Percentiles rank a stretch among this genome's conserved stretches.
phyloP scores from a whole-genome alignment of 2,888 invertebrate species.

The Achlya flavicornis region DNA sequence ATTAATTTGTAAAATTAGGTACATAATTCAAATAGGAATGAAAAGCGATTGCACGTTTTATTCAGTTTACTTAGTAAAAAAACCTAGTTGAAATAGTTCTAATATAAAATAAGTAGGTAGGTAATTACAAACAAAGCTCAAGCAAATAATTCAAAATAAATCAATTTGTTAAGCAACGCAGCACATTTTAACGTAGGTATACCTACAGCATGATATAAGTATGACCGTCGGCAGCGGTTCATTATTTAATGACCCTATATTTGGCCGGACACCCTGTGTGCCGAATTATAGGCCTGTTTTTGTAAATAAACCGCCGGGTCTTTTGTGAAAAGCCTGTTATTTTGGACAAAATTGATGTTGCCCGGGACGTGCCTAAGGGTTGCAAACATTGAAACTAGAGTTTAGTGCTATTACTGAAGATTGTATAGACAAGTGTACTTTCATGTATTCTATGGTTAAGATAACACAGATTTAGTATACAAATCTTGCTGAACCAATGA shows the following conservation, averaged over 20 bases:
- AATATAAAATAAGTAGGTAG: too few relatives aligned
- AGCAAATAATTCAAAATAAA: not conserved
- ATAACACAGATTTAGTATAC: too few relatives aligned
- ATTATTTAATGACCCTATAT: constrained; percentile 77
- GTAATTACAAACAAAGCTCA: too few relatives aligned
- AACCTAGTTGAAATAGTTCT: too few relatives aligned
- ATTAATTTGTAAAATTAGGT: too few relatives aligned
- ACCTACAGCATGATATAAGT: constrained; percentile 27
- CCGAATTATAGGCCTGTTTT: constrained; percentile 73
- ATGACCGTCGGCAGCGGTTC: constrained; percentile 55
- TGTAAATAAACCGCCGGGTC: constrained; percentile 73
- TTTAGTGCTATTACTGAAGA: not conserved
- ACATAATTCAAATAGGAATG: too few relatives aligned
- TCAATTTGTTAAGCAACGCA: not conserved
- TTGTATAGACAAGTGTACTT: not conserved
- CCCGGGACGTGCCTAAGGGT: not conserved
- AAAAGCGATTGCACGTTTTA: too few relatives aligned
- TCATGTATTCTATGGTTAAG: not conserved
- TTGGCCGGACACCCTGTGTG: constrained; percentile 66
- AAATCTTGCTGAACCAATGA: too few relatives aligned
- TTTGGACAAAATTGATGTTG: constrained; percentile 31
- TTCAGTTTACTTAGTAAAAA: too few relatives aligned
- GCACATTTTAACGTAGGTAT: constrained; percentile 20
- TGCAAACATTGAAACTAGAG: not conserved
- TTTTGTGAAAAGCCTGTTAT: constrained; percentile 50